A percentile compares a stretch with the other conserved stretches of the same genome.
phyloP scores from a whole-genome alignment of 2,888 invertebrate genomes.

The Aphidoletes aphidimyza region DNA sequence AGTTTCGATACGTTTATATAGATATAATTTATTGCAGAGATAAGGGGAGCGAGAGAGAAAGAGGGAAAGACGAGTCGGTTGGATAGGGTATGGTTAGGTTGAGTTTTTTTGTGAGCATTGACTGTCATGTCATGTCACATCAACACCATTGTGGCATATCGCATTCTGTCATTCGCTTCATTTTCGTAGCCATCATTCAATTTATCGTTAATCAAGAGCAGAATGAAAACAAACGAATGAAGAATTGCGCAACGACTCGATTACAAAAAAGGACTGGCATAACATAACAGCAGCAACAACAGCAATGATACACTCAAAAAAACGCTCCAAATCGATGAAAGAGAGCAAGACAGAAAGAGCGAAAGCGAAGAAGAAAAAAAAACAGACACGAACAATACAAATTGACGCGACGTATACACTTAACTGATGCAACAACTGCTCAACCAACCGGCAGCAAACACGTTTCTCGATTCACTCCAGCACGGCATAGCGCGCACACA shows the following conservation, averaged over 20 bases:
- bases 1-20: background rate
- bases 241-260: slow-evolving; percentile 39
- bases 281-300: background rate
- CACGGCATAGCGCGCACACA: no score
- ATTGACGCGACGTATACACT: slow-evolving; percentile 52
- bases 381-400: slow-evolving; percentile 34
- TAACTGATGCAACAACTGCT: slow-evolving; percentile 47
- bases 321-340: background rate
- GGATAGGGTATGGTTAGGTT: background rate
- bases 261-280: slow-evolving; percentile 46
- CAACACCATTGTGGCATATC: slow-evolving; percentile 53
- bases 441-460: slow-evolving; percentile 50
- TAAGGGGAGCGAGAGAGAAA: background rate
- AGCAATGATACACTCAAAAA: background rate
- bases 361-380: background rate
- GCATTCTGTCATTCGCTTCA: slow-evolving; percentile 52
- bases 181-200: slow-evolving; percentile 48
- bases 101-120: slow-evolving; percentile 32
- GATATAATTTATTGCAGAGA: background rate
- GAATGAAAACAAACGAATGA: slow-evolving; percentile 48
- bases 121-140: slow-evolving; percentile 54
- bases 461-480: no score
- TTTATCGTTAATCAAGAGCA: slow-evolving; percentile 53
- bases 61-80: no score
- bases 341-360: background rate